A percentile compares a stretch with the other conserved stretches of the same genome.
These are phyloP conservation scores for Dolichopus griseipennis DNA, from an alignment of 2,888 invertebrate species.

Conservation along the genomic window DNA sequence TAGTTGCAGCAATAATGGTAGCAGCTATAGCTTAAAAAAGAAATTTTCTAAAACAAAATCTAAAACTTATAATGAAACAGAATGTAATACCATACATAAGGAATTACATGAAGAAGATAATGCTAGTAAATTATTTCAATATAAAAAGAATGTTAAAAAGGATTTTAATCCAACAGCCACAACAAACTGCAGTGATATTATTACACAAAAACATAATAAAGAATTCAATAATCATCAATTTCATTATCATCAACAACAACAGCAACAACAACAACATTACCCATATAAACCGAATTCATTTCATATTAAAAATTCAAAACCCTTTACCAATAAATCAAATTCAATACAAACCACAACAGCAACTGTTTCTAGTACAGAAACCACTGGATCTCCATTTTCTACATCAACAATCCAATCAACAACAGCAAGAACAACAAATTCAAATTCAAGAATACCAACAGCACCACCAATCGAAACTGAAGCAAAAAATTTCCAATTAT, in stretches of 20 bases:
- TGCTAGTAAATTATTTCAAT: conserved; percentile 1
- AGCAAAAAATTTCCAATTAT: background rate
- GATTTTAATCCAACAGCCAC: background rate
- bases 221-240: background rate
- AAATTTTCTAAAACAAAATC: conserved; percentile 8
- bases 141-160: conserved; percentile 10
- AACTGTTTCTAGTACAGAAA: background rate
- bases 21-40: background rate
- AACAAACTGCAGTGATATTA: background rate
- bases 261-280: background rate
- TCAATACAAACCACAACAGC: background rate
- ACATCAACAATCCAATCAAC: background rate
- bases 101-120: background rate
- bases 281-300: too few relatives aligned
- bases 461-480: background rate
- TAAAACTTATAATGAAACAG: conserved; percentile 8
- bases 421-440: background rate
- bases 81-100: conserved; percentile 3
- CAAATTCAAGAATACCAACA: background rate
- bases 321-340: background rate
- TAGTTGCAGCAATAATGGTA: background rate
- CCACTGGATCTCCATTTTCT: background rate
- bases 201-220: background rate
- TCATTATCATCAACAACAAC: background rate
- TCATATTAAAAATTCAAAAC: background rate